Evolutionary conservation across 92 coral and sea anemone genomes (phyloP), one percentile per base, ranked within the genome.

Genomic region (Heteractis magnifica): DNA sequence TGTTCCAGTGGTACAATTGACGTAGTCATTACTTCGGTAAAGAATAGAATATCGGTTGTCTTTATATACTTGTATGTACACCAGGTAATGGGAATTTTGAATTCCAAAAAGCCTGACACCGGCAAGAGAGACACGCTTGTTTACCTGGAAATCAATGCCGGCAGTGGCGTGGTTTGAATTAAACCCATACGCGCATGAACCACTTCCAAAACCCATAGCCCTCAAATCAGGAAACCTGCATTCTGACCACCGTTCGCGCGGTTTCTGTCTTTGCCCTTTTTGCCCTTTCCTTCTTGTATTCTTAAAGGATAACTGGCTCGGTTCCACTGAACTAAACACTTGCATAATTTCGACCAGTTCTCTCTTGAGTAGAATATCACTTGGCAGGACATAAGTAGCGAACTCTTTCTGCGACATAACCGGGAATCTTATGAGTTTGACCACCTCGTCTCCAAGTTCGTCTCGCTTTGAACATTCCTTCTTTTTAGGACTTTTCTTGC

Each of bases 351-450:
- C 87, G 8, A 51, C 49, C n/a, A 84, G 56, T 77, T 84, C 87
- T 2, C 49, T 52, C 4, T 44, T 59, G 7, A 7, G 34, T 4
- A 84, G 74, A 50, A 84, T 60, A 10, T 84, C 82, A 44, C 60
- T 76, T 3, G 72, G 64, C 10, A 84, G 79, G 12, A 85, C 88
- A 84, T 49, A 0, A 15, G 50, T 26, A 12, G 78, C 83, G 53
- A 85, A 71, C 72, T 85, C 83, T 48, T 84, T 64, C 56, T 76
- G 75, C 19, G 87, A 62, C 82, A 84, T 76, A 2, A 77, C 60
- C 12, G 87, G 87, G 49, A 84, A 84, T 16, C 87, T 49, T 41
- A 84, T 84, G 9, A 77, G 77, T 50, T 58, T 65, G 20, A 85
- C 49, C 1, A 34, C 72, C 16, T 49, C 53, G 12, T 85, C 88